These are phyloP conservation scores for Nephrocerus scutellatus DNA, from an alignment of 2,888 invertebrate species.

Conservation along the genomic window DNA sequence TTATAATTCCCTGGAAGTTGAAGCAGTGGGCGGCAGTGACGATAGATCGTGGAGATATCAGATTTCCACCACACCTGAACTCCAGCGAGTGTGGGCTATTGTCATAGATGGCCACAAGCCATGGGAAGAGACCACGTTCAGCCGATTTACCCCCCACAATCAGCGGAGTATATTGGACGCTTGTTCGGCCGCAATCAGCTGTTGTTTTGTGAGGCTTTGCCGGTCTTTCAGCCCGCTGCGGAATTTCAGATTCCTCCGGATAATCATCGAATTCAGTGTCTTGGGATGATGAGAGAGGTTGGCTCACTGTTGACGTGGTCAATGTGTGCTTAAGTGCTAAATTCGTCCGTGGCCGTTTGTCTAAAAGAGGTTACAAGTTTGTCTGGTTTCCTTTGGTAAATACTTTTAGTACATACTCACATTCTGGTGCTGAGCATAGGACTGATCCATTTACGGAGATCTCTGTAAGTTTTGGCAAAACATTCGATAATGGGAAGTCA, in stretches of 20 bases:
- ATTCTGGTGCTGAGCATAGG: conserved; percentile 52
- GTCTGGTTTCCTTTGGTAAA: too few species aligned
- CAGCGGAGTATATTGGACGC: conserved; percentile 16
- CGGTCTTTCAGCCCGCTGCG: too few species aligned
- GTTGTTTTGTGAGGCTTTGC: too few species aligned
- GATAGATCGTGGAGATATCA: conserved; percentile 33
- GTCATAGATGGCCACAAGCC: conserved; percentile 57
- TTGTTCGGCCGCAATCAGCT: conserved; percentile 30
- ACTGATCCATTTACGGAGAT: conserved; percentile 52
- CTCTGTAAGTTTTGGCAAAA: conserved; percentile 53
- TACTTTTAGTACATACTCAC: too few species aligned
- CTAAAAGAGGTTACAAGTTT: too few species aligned
- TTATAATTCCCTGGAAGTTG: not conserved
- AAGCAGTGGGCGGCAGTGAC: conserved; percentile 48
- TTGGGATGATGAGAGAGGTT: too few species aligned
- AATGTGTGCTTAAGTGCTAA: too few species aligned
- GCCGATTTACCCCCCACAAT: conserved; percentile 26
- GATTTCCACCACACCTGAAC: conserved; percentile 37
- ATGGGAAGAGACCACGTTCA: conserved; percentile 55
- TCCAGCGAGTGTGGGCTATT: conserved; percentile 33
- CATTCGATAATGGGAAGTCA: conserved; percentile 53
- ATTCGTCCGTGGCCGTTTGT: too few species aligned
- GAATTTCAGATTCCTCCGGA: too few species aligned
- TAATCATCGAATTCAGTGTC: too few species aligned
- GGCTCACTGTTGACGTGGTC: too few species aligned